Evolutionary conservation across 1,140 invertebrate genomes (phyloP), one percentile per base, ranked within the genome.

Genomic region (Drosophila parabipectinata): DNA sequence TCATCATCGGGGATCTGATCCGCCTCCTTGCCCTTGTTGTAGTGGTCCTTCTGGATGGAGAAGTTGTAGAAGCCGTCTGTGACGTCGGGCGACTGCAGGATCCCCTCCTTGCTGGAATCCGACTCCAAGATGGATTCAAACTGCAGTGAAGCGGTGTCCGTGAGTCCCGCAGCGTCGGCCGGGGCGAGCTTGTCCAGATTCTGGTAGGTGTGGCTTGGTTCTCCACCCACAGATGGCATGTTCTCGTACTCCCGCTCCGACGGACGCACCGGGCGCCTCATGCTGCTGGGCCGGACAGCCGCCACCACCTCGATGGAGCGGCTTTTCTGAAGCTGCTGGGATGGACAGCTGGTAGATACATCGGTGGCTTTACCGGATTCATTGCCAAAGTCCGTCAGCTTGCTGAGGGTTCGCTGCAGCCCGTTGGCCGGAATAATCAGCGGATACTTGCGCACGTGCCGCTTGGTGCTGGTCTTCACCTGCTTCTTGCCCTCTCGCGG

Each of bases 391-490:
- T 92, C 92, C 2, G 92, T 92, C 79, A 95, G 93, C 69, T 95
- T 95, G 53, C 94, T 94, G 0, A 95, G 73, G 0, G 94, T 94
- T 14, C 94, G 92, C 30, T 94, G 94, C 0, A 95, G 84, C 1
- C 93, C 94, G 37, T 93, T 93, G 30, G 93, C 94, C 12, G 96
- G 96, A 73, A 97, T 96, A 39, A 97, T 95, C n/a, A 98, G 91
- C 0, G 97, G 97, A 94, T 98, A 96, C 91, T 97, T 98, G 45
- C 97, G 93, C 56, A 97, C 95, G 91, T 97, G 97, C 30, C 97
- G 92, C 2, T 96, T 95, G 5, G 93, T 93, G 63, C 93, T 94
- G 1, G 94, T 93, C 58, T 94, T 94, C 10, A 94, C 90, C 6
- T 94, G 94, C 79, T 95, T 96, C 26, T 95, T 95, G 50, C 96